A percentile compares a stretch with the other conserved stretches of the same genome.
Conservation (phyloP, 2,113 vertebrate species). For the Phyllostomus discolor region DNA sequence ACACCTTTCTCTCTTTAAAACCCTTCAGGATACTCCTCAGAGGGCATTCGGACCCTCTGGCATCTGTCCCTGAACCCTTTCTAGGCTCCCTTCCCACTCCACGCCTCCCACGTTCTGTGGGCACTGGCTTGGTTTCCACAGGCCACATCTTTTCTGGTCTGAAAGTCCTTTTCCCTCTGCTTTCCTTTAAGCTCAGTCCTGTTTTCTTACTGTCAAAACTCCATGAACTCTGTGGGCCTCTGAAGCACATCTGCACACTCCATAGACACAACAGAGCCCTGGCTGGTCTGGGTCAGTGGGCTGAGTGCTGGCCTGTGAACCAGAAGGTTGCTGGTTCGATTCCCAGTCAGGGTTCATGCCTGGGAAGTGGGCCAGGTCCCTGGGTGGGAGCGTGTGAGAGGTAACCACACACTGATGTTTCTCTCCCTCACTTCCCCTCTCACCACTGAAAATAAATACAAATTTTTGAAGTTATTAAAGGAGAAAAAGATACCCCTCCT, state of each 20-base stretch:
- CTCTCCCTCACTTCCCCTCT: too few species aligned
- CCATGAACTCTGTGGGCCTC: neutral
- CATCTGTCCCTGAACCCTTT: rapidly evolving
- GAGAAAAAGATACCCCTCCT: neutral
- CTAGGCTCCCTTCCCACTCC: neutral
- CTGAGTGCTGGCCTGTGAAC: too few species aligned
- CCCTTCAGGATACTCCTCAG: rapidly evolving
- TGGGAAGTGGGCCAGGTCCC: too few species aligned
- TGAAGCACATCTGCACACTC: neutral
- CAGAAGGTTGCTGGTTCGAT: too few species aligned
- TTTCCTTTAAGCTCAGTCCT: neutral
- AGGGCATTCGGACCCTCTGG: rapidly evolving
- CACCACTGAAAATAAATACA: too few species aligned
- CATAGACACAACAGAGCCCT: neutral
- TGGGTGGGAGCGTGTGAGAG: too few species aligned
- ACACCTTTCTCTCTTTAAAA: neutral
- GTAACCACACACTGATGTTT: too few species aligned
- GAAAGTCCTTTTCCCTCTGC: neutral
- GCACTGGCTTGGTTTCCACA: rapidly evolving
- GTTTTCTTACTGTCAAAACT: neutral
- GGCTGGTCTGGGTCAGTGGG: too few species aligned
- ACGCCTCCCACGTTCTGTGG: rapidly evolving
- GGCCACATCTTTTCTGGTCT: rapidly evolving
- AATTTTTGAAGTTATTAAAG: too few species aligned
- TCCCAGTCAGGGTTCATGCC: too few species aligned